A percentile compares a stretch with the other conserved stretches of the same genome.
Conservation (phyloP, 2,888 invertebrate genomes). For the Leptinotarsa tumamoca region DNA sequence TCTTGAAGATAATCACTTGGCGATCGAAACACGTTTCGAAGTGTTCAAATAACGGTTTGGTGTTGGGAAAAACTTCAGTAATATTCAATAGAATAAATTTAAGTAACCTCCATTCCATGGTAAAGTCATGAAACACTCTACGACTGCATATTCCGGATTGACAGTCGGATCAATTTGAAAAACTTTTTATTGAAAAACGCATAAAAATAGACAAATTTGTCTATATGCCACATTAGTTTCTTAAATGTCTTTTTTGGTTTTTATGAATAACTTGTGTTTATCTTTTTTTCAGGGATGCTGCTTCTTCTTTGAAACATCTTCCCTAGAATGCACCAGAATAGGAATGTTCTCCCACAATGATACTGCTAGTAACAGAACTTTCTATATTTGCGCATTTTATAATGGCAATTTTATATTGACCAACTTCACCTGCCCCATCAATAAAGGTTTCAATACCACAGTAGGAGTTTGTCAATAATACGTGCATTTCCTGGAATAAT, state of each 20-base stretch:
- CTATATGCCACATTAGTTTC: too few relatives aligned
- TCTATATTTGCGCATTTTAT: conserved; percentile 25
- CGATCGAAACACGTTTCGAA: too few relatives aligned
- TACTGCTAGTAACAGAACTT: conserved; percentile 1
- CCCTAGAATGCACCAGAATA: not conserved
- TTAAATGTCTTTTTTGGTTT: not conserved
- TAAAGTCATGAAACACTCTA: too few relatives aligned
- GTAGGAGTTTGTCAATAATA: conserved; percentile 11
- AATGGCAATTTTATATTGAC: conserved; percentile 26
- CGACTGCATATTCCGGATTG: too few relatives aligned
- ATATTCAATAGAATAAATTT: too few relatives aligned
- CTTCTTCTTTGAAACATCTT: not conserved
- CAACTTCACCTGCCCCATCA: conserved; percentile 24
- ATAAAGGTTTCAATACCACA: conserved; percentile 23
- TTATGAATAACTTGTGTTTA: not conserved
- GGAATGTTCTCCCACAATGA: conserved; percentile 22
- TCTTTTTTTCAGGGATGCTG: not conserved
- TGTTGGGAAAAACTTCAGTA: too few relatives aligned
- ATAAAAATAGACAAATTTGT: too few relatives aligned
- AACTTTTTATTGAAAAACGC: too few relatives aligned
- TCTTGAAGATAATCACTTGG: too few relatives aligned
- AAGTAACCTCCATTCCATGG: too few relatives aligned
- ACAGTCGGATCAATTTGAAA: too few relatives aligned
- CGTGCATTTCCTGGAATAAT: not conserved
- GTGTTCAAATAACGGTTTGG: too few relatives aligned